phyloP scores from a whole-genome alignment of 2,797 vertebrate genomes.

The Benthosema pterotum region DNA sequence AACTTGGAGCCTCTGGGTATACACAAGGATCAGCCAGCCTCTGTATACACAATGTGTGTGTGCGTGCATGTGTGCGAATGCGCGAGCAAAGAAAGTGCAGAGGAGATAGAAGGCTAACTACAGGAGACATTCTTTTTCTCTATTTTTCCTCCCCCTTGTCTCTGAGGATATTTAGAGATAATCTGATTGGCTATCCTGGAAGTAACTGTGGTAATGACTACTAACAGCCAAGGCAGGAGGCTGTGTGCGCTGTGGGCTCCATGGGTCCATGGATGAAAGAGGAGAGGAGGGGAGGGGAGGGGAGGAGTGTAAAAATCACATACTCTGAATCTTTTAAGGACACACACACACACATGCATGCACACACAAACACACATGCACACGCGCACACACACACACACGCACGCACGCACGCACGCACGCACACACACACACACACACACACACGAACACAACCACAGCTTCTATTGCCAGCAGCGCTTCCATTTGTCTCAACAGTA shows the following conservation, averaged over 20 bases:
- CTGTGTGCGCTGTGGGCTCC: neutral
- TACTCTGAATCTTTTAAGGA: no score
- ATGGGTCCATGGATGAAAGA: neutral
- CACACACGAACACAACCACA: slow-evolving; percentile 1
- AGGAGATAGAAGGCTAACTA: slow-evolving; percentile 4
- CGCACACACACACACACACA: slow-evolving; percentile 28
- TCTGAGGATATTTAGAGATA: slow-evolving; percentile 2
- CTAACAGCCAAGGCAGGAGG: neutral
- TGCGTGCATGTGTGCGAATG: neutral
- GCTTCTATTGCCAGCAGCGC: slow-evolving; percentile 52
- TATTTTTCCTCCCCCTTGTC: neutral
- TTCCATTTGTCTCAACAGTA: slow-evolving; percentile 68
- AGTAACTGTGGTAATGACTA: slow-evolving; percentile 12
- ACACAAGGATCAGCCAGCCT: neutral
- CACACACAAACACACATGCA: neutral
- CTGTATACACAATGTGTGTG: neutral
- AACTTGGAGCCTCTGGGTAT: slow-evolving; percentile 3
- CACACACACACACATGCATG: no score
- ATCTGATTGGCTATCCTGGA: slow-evolving; percentile 44
- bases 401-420: slow-evolving; percentile 57
- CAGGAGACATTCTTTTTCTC: neutral
- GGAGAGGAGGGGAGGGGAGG: neutral
- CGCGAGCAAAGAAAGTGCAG: neutral
- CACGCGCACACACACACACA: slow-evolving; percentile 6
- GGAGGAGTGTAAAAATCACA: no score